A percentile compares a stretch with the other conserved stretches of the same genome.
phyloP scores from a whole-genome alignment of 2,888 invertebrate genomes.

The Diploptera punctata region DNA sequence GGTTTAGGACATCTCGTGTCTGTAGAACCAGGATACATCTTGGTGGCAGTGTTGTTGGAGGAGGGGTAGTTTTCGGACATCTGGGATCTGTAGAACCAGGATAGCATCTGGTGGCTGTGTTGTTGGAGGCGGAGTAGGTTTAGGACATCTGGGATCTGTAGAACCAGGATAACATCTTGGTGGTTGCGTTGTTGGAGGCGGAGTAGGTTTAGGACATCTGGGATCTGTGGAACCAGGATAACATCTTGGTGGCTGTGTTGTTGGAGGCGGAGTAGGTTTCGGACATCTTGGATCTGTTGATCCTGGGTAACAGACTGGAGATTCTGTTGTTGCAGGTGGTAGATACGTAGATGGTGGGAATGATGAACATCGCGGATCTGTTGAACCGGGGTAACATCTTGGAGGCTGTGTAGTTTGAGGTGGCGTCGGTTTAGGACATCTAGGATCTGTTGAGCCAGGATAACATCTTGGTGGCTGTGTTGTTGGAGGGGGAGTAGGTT shows the following conservation, averaged over 20 bases:
- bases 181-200: slow-evolving; percentile 41
- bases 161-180: slow-evolving; percentile 49
- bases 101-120: slow-evolving; percentile 47
- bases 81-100: slow-evolving; percentile 46
- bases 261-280: slow-evolving; percentile 43
- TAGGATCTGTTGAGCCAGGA: slow-evolving; percentile 42
- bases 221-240: slow-evolving; percentile 40
- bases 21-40: slow-evolving; percentile 31
- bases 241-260: slow-evolving; percentile 30
- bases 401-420: slow-evolving; percentile 44
- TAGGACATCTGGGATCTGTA: slow-evolving; percentile 48
- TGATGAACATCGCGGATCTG: slow-evolving; percentile 47
- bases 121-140: slow-evolving; percentile 27
- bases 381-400: slow-evolving; percentile 50
- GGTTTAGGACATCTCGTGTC: slow-evolving; percentile 47
- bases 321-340: background rate
- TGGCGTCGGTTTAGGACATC: slow-evolving; percentile 44
- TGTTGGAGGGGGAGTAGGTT: slow-evolving; percentile 21
- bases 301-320: slow-evolving; percentile 32
- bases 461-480: slow-evolving; percentile 32
- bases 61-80: slow-evolving; percentile 48
- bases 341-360: background rate
- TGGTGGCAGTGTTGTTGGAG: slow-evolving; percentile 37
- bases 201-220: slow-evolving; percentile 25
- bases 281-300: slow-evolving; percentile 46